Evolutionary conservation across 2,113 vertebrate genomes (phyloP).

Genomic region (Eubucco bourcierii): DNA sequence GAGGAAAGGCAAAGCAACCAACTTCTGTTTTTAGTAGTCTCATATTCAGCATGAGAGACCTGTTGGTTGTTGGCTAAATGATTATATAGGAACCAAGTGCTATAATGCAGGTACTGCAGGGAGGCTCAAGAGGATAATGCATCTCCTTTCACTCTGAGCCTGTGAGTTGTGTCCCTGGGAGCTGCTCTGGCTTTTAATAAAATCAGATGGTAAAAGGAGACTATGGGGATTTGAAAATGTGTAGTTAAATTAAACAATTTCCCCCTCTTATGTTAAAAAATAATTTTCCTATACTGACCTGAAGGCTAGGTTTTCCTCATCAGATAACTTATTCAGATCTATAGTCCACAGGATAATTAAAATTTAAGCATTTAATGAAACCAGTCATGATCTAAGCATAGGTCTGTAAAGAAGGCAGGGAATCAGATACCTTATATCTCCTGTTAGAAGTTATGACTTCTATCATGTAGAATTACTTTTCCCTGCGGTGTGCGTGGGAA

Average conservation of each 20-base stretch:
- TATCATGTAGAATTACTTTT: slow-evolving; percentile 34
- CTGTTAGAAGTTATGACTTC: slow-evolving; percentile 44
- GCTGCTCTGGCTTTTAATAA: background rate
- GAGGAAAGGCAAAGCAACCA: background rate
- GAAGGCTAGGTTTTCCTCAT: slow-evolving; percentile 30
- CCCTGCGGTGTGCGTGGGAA: slow-evolving; percentile 1
- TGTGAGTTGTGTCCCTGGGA: background rate
- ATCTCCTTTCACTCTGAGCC: background rate
- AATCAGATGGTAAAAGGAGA: background rate
- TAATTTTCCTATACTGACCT: background rate
- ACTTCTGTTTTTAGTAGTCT: background rate
- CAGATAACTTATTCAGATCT: slow-evolving; percentile 1
- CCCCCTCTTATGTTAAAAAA: background rate
- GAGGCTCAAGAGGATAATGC: background rate
- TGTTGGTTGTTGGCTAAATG: background rate
- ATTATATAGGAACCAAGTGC: background rate
- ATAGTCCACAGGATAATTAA: slow-evolving; percentile 34
- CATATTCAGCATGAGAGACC: background rate
- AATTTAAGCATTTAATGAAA: slow-evolving; percentile 49
- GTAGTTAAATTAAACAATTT: background rate
- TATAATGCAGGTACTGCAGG: background rate
- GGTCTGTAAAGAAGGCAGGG: background rate
- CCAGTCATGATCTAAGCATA: slow-evolving; percentile 3
- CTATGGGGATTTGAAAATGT: background rate
- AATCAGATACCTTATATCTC: slow-evolving; percentile 1